Conservation (phyloP, 2,797 vertebrate species). For the Jordanella pulchra region DNA sequence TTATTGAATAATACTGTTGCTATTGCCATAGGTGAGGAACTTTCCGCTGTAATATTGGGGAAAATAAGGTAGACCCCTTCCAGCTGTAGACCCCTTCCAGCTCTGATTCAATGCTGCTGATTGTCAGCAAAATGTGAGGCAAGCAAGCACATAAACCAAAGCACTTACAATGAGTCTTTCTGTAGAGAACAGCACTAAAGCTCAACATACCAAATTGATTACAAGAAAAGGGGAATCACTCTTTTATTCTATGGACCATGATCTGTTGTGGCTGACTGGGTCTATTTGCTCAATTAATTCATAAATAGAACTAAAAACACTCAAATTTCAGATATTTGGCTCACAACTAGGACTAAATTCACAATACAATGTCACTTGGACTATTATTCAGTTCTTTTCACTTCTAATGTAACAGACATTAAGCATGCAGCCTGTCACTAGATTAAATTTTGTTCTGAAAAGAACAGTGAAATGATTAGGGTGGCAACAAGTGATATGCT, state of each 20-base stretch:
- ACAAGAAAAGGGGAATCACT: constrained; percentile 59
- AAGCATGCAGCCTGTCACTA: too few relatives aligned
- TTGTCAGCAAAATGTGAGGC: constrained; percentile 58
- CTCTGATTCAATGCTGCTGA: constrained; percentile 66
- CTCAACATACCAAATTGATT: constrained; percentile 58
- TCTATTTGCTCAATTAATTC: constrained; percentile 58
- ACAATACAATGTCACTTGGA: too few relatives aligned
- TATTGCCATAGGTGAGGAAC: constrained; percentile 17
- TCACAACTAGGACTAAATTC: constrained; percentile 46
- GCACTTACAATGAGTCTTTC: constrained; percentile 45
- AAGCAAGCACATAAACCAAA: constrained; percentile 56
- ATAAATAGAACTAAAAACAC: constrained; percentile 40
- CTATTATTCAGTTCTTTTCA: constrained; percentile 34
- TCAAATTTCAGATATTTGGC: constrained; percentile 36
- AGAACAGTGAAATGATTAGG: too few relatives aligned
- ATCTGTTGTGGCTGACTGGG: constrained; percentile 51
- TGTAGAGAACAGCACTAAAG: constrained; percentile 25
- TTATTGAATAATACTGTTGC: not conserved
- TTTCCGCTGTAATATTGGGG: constrained; percentile 22
- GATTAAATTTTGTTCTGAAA: too few relatives aligned
- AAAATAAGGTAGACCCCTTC: too few relatives aligned
- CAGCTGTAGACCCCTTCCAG: constrained; percentile 45
- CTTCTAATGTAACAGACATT: too few relatives aligned
- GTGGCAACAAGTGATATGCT: too few relatives aligned
- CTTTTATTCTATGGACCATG: constrained; percentile 62